Evolutionary conservation across 2,113 vertebrate genomes (phyloP), one percentile per base, ranked within the genome.

Genomic region (Labeo rohita): DNA sequence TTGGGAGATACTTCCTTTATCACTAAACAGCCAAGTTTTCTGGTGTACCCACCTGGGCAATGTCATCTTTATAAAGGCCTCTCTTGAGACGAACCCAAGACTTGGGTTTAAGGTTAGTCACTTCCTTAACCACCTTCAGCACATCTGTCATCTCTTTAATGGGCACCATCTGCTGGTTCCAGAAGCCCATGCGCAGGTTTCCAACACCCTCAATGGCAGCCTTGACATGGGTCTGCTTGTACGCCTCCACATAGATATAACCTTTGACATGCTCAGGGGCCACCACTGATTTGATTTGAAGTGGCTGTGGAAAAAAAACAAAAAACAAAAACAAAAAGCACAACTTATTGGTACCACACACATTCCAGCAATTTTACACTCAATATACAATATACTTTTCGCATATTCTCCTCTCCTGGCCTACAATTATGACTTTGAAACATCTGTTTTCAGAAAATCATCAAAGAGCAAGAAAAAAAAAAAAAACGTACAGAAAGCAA

Each of bases 91-190:
- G 94, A 65, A 99, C 98, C 98, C 98, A 99, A 54, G 98, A 97
- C 82, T 99, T 99, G 15, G 98, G 97, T 50, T 99, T 99, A 78
- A 99, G 96, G 91, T 99, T 99, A 85, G 98, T 98, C 66, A 99
- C 97, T 91, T 99, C 98, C 86, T 99, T 99, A 39, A 99, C 98
- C 78, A 98, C 97, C 92, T 99, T 99, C 34, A 99, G 96, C 3
- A 99, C 98, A 0, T 99, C 98, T 0, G 98, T 99, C 98, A 99
- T 99, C 90, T 99, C 98, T 86, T 98, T 98, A 92, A 99, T 99
- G 87, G 98, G 98, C 10, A 99, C 98, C 98, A 99, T 99, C 94
- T 99, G 98, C 93, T 98, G 98, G 94, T 99, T 99, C 98, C 98
- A 99, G 92, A 95, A 97, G 89, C 98, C 98, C 89, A 98, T 96